Base-by-base conservation (phyloP, 2,113 vertebrate species). In the Gracilinanus agilis region DNA sequence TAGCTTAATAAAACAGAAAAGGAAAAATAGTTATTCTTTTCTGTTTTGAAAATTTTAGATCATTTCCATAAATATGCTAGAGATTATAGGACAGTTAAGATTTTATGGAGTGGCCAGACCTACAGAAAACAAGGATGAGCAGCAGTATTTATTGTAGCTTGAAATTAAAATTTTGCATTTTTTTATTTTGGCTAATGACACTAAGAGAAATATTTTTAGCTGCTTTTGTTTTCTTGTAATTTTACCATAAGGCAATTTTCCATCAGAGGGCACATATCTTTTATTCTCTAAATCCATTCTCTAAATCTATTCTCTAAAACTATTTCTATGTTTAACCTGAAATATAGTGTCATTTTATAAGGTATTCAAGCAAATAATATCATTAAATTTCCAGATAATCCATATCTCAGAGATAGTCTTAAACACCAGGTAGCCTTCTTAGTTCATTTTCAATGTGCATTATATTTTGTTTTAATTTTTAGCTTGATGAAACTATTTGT, bases 391-490 rank as follows among this genome's bases (percentile, higher is more conserved):
- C 55, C 95, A 93, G 90, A 61, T 97, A 91, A 93, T 94, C 44
- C 93, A 94, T 92, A 91, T 49, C 44, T 61, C 83, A 75, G 24
- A 83, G 93, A 58, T 29, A 92, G 90, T 93, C 94, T 95, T 94
- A 2, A 90, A 91, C 12, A 90, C 75, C 55, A 3, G 56, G 6
- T 23, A 93, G 40, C 44, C 27, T 58, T 95, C 92, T 24, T 75
- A 40, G 12, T 4, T 91, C 29, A 53, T 88, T 96, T 93, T 92
- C 19, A 95, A 19, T 3, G 2, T n/a, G 24, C 90, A 91, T 83
- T 89, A 90, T 54, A 49, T 44, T 95, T 96, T 93, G 91, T 92
- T 97, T 94, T 40, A 9, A 92, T 95, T 96, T 96, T 93, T 24
- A 91, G 90, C 25, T 94, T 92, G 40, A 53, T 93, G 53, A 16